Conservation (phyloP, 64 coral and sea anemone genomes). For the Montipora sp. region DNA sequence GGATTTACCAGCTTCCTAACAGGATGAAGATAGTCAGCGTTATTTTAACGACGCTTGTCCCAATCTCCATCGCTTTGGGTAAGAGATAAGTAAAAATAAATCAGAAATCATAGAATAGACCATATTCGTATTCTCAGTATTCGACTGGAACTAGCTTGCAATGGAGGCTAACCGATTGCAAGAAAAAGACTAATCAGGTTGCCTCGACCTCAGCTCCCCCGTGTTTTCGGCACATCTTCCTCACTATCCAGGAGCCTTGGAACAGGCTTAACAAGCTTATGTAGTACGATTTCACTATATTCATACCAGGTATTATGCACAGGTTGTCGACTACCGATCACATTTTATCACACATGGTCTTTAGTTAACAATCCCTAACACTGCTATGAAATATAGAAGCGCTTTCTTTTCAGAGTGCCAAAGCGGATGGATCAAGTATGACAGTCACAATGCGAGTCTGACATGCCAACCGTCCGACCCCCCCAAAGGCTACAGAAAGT, state of each 20-base stretch:
- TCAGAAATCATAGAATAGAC: no score
- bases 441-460: neutral
- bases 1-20: neutral
- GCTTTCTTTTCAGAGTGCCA: neutral
- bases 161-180: no score
- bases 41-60: neutral
- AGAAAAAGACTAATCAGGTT: no score
- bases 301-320: no score
- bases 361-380: no score
- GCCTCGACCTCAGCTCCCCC: no score
- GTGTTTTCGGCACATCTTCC: no score
- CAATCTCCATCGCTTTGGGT: neutral
- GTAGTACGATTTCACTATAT: no score
- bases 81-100: neutral
- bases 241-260: no score
- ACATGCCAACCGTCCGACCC: neutral
- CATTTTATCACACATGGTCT: no score
- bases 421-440: neutral
- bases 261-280: no score
- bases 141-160: neutral
- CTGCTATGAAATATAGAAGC: neutral
- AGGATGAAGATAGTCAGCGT: neutral
- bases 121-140: neutral
- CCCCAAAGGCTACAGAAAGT: constrained; percentile 6
- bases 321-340: no score